These are phyloP conservation scores for Eupelmus urozonus DNA, from an alignment of 2,888 invertebrate genomes.

Conservation along the genomic window DNA sequence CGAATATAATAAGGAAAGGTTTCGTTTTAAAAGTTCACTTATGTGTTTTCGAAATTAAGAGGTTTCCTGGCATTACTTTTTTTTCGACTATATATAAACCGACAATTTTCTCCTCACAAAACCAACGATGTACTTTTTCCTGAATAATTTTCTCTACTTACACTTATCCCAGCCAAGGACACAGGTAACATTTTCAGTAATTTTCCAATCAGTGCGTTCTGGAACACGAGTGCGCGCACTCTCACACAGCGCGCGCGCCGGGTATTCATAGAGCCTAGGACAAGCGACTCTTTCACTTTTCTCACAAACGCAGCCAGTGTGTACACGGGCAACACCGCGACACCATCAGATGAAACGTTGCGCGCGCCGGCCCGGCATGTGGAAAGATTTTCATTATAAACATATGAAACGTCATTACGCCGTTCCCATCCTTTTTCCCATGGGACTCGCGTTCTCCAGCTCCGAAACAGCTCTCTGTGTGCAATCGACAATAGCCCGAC, in stretches of 20 bases:
- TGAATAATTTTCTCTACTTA: background rate
- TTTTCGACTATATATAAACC: too few relatives aligned
- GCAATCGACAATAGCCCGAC: too few relatives aligned
- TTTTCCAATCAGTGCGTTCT: slow-evolving; percentile 50
- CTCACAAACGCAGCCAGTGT: slow-evolving; percentile 13
- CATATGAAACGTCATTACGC: background rate
- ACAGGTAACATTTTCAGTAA: slow-evolving; percentile 26
- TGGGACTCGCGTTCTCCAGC: background rate
- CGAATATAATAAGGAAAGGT: background rate
- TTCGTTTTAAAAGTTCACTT: too few relatives aligned
- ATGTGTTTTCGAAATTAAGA: too few relatives aligned
- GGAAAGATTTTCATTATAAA: slow-evolving; percentile 5
- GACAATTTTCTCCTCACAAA: too few relatives aligned
- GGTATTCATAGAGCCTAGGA: background rate
- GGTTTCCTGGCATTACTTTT: too few relatives aligned
- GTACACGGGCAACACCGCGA: too few relatives aligned
- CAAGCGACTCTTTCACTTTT: slow-evolving; percentile 37
- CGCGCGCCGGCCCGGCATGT: too few relatives aligned
- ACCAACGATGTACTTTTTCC: too few relatives aligned
- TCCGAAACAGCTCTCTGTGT: too few relatives aligned
- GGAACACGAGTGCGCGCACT: slow-evolving; percentile 14
- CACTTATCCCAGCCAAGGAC: slow-evolving; percentile 28
- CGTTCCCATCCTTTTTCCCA: slow-evolving; percentile 21
- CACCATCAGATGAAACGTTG: slow-evolving; percentile 35
- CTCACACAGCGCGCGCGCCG: background rate